Conservation (phyloP, 2,888 invertebrate species). For the Ptychoptera contaminata region DNA sequence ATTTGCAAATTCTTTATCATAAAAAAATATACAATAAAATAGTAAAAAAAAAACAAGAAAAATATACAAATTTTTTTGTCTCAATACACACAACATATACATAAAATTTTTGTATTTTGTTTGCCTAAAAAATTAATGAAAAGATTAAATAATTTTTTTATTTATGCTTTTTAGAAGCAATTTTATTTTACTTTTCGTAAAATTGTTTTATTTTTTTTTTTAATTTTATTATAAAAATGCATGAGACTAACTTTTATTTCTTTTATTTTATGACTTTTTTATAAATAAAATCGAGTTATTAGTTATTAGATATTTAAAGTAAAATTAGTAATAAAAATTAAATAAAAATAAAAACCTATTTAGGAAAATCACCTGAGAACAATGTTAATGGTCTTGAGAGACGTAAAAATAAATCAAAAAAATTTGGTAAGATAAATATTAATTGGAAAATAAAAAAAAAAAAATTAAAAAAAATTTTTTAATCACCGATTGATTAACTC, state of each 20-base stretch:
- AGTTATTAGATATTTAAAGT: neutral
- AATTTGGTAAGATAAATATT: slow-evolving; percentile 27
- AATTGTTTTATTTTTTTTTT: neutral
- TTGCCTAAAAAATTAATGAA: too few relatives aligned
- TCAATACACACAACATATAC: neutral
- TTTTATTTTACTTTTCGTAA: neutral
- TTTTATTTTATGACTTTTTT: too few relatives aligned
- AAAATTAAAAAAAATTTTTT: neutral
- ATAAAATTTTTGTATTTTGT: too few relatives aligned
- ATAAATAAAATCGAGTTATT: neutral
- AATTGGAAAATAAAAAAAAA: neutral
- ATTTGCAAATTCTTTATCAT: too few relatives aligned
- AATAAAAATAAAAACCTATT: slow-evolving; percentile 7
- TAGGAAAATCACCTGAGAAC: slow-evolving; percentile 31
- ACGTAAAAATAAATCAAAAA: slow-evolving; percentile 20
- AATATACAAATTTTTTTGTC: slow-evolving; percentile 1
- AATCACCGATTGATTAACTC: neutral
- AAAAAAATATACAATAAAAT: too few relatives aligned
- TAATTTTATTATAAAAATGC: neutral
- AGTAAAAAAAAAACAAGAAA: too few relatives aligned
- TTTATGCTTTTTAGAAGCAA: neutral
- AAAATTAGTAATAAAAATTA: neutral
- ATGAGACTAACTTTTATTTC: neutral
- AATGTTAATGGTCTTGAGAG: slow-evolving; percentile 18
- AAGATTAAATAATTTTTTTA: too few relatives aligned